A percentile compares a stretch with the other conserved stretches of the same genome.
Conservation (phyloP, 2,888 invertebrate genomes). For the Drosophila algonquin region DNA sequence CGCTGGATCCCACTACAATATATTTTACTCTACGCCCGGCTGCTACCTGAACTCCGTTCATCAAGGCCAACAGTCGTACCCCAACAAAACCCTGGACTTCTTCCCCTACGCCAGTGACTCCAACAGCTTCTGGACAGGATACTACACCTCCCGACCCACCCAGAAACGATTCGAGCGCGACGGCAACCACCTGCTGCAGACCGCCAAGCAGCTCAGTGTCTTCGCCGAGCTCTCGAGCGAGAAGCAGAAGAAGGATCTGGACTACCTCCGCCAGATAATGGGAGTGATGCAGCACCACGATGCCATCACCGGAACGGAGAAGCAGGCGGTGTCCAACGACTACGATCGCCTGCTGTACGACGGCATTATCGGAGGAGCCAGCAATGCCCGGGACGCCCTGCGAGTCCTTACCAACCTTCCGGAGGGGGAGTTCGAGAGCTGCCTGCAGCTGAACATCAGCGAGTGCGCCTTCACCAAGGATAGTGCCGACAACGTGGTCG, state of each 20-base stretch:
- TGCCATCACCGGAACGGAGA: constrained; percentile 93
- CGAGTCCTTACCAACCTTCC: constrained; percentile 68
- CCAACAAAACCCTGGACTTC: constrained; percentile 92
- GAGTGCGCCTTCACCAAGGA: constrained; percentile 88
- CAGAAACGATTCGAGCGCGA: constrained; percentile 90
- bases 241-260: constrained; percentile 60
- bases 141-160: constrained; percentile 92
- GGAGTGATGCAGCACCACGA: constrained; percentile 95
- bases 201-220: constrained; percentile 90
- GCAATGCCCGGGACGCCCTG: constrained; percentile 67
- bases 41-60: constrained; percentile 92
- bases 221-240: constrained; percentile 84
- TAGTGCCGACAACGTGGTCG: constrained; percentile 83
- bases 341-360: constrained; percentile 91
- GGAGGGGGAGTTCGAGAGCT: constrained; percentile 78
- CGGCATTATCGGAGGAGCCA: constrained; percentile 87
- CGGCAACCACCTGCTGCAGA: constrained; percentile 90
- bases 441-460: constrained; percentile 84
- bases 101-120: constrained; percentile 95
- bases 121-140: constrained; percentile 97
- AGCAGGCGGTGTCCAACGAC: constrained; percentile 93
- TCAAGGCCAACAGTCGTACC: constrained; percentile 85
- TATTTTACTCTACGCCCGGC: constrained; percentile 93
- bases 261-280: constrained; percentile 86
- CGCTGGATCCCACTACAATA: constrained; percentile 88